Percentiles rank a stretch among this genome's conserved stretches.
Conservation (phyloP, 2,888 invertebrate species). For the Criorhina ranunculi region DNA sequence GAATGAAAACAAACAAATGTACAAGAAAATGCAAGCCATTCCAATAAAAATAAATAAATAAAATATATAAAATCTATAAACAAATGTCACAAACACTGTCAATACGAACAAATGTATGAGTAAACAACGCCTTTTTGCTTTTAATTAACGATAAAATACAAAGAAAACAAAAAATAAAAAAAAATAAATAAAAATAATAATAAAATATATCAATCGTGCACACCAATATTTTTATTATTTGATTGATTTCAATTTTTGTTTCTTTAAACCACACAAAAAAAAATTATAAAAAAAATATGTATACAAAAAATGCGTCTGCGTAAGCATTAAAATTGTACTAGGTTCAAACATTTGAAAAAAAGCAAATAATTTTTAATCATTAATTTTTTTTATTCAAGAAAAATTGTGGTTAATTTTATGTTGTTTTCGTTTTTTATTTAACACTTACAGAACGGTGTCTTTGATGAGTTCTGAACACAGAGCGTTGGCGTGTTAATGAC, state of each 20-base stretch:
- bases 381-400: constrained; percentile 19
- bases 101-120: constrained; percentile 9
- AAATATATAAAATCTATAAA: constrained; percentile 1
- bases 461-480: constrained; percentile 88
- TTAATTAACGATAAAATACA: neutral
- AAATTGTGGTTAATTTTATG: constrained; percentile 28
- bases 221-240: constrained; percentile 21
- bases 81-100: constrained; percentile 16
- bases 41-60: constrained; percentile 8
- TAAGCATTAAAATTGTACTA: neutral
- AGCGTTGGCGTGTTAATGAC: constrained; percentile 89
- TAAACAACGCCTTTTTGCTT: neutral
- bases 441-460: constrained; percentile 89
- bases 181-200: constrained; percentile 14
- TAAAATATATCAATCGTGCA: constrained; percentile 21
- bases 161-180: neutral
- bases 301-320: constrained; percentile 10
- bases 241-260: neutral
- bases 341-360: constrained; percentile 26
- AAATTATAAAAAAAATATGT: constrained; percentile 24
- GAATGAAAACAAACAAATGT: constrained; percentile 17
- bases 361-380: constrained; percentile 16
- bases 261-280: constrained; percentile 20
- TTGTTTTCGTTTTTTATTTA: constrained; percentile 52
- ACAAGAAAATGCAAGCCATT: constrained; percentile 49